Percentiles rank a stretch among this genome's conserved stretches.
phyloP scores from a whole-genome alignment of 2,113 vertebrate species.

The Fulica atra region DNA sequence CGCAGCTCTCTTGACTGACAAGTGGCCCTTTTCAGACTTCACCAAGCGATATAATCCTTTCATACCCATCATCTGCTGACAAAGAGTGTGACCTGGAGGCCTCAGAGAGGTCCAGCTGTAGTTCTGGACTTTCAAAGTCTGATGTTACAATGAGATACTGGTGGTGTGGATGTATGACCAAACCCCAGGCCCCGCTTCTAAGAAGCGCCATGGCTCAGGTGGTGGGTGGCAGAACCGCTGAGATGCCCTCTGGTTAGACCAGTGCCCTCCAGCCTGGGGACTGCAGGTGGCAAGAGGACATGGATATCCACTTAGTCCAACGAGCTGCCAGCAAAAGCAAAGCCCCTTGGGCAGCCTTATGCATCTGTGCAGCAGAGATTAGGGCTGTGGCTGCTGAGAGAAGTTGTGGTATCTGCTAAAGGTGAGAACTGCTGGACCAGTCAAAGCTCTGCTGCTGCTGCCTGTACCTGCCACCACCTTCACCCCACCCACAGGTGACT shows the following conservation, averaged over 20 bases:
- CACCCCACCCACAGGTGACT: too few species aligned
- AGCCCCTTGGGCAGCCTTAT: not conserved
- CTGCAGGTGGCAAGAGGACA: not conserved
- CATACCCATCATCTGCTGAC: fast-evolving
- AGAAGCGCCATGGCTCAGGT: not conserved
- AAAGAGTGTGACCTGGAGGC: not conserved
- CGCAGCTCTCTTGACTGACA: not conserved
- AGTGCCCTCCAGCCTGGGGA: not conserved
- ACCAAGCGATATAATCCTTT: not conserved
- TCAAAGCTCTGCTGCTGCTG: not conserved
- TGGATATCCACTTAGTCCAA: fast-evolving
- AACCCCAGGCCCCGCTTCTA: not conserved
- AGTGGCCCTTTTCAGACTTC: not conserved
- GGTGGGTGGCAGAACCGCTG: not conserved
- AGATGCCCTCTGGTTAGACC: not conserved
- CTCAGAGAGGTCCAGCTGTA: not conserved
- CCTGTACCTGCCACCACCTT: not conserved
- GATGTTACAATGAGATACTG: not conserved
- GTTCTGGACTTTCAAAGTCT: not conserved
- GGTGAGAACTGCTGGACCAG: not conserved
- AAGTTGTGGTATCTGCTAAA: not conserved
- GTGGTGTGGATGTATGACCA: not conserved
- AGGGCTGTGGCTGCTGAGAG: not conserved
- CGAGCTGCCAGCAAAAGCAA: not conserved
- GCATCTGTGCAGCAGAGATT: not conserved